phyloP scores from a whole-genome alignment of 2,113 vertebrate species.

The Pungitius pungitius region DNA sequence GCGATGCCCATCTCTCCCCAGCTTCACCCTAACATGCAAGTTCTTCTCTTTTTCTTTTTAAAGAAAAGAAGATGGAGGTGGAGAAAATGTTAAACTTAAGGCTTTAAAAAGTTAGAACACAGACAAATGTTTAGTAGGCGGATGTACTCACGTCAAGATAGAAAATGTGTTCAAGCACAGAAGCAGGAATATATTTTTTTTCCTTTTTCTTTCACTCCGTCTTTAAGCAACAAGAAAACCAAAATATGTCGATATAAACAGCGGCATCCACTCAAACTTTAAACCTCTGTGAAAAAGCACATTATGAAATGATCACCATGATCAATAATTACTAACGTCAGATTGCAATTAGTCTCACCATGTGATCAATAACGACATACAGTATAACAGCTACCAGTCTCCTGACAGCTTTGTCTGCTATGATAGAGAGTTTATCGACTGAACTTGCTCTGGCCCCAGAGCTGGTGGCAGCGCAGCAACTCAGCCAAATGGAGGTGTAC shows the following conservation, averaged over 20 bases:
- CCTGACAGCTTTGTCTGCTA: background rate
- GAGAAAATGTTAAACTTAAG: background rate
- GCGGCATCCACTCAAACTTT: background rate
- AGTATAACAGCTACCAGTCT: background rate
- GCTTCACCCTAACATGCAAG: background rate
- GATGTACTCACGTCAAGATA: background rate
- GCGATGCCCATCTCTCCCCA: background rate
- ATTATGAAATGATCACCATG: background rate
- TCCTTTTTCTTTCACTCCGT: background rate
- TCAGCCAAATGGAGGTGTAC: background rate
- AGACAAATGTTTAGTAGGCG: background rate
- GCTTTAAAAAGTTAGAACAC: background rate
- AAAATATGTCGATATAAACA: background rate
- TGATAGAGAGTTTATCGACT: slow-evolving; percentile 11
- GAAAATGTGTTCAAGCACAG: background rate
- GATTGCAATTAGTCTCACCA: background rate
- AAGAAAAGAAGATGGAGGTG: background rate
- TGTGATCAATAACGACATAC: background rate
- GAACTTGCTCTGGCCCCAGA: background rate
- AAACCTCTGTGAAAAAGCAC: background rate
- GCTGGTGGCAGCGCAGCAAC: background rate
- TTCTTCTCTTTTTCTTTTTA: background rate
- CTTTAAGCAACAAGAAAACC: background rate
- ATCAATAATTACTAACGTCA: background rate
- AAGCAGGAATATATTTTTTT: background rate